Base-by-base conservation (phyloP, 2,888 invertebrate genomes). In the Corythucha ciliata region DNA sequence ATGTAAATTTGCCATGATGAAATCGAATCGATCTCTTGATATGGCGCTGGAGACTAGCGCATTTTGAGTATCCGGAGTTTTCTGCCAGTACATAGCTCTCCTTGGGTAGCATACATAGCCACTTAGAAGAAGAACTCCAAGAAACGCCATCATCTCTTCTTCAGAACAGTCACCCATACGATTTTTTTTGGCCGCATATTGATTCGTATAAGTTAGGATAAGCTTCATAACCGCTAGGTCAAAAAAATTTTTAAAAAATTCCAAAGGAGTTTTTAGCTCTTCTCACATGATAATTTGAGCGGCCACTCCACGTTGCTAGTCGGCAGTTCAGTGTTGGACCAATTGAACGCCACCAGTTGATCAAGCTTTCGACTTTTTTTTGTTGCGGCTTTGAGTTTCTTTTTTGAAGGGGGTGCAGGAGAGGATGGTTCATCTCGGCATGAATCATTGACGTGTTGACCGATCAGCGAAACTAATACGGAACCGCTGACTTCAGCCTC, bases 121-220 rank as follows among this genome's bases (percentile, higher is more conserved):
- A 39, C 52, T 52, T 16, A 52, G 22, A 12, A 49, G 27, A 18
- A 50, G 32, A 41, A 53, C 37, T 5, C 41, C 41, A 53, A 50
- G 25, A 26, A 50, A 52, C 7, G 12, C n/a, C 4, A 27, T 18
- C 29, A 58, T 56, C 48, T 57, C 54, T n/a, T 39, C 36, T 6
- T 32, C 22, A 6, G 54, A 54, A 7, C 47, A 39, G 26, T 56
- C 48, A 8, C 33, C 47, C 18, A 32, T 14, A 41, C 27, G 45
- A 52, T 57, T 56, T 20, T 39, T 24, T 32, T 48, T 48, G n/a
- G 54, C 45, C 29, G 56, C 54, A 49, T 58, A 56, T 26, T 44
- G 27, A 33, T 58, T 57, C 18, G 54, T 48, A 39, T 37, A 52
- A 16, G 12, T 26, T 5, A 51, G 45, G 8, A 51, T 22, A 2